Conservation (phyloP, 2,888 invertebrate genomes). For the Therioaphis trifolii region DNA sequence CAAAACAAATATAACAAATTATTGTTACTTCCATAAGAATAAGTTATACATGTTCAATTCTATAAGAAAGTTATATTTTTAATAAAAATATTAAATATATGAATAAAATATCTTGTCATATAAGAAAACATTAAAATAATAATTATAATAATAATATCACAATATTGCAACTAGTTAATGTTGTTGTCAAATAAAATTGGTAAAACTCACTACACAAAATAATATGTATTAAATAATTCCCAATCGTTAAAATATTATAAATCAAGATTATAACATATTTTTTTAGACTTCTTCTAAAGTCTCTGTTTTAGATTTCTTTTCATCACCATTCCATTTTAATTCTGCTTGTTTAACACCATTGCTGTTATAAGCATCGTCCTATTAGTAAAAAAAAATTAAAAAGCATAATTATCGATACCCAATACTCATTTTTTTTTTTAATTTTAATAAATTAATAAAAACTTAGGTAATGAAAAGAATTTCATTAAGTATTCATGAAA, state of each 20-base stretch:
- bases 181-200: slow-evolving; percentile 44
- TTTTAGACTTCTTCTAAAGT: slow-evolving; percentile 48
- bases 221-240: slow-evolving; percentile 23
- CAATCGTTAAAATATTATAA: slow-evolving; percentile 12
- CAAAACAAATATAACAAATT: slow-evolving; percentile 55
- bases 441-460: too few species aligned
- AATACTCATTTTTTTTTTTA: background rate
- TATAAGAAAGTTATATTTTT: background rate
- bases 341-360: slow-evolving; percentile 65
- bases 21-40: slow-evolving; percentile 48
- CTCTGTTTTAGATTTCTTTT: slow-evolving; percentile 41
- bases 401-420: too few species aligned
- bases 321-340: slow-evolving; percentile 66
- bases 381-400: slow-evolving; percentile 58
- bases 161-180: slow-evolving; percentile 47
- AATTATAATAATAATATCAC: slow-evolving; percentile 56
- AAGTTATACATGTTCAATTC: slow-evolving; percentile 2
- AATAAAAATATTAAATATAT: slow-evolving; percentile 36
- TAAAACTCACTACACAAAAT: slow-evolving; percentile 45
- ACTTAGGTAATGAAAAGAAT: too few species aligned
- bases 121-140: slow-evolving; percentile 36
- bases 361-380: slow-evolving; percentile 65
- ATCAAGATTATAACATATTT: background rate
- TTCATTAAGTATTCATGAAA: too few species aligned
- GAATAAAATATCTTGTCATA: slow-evolving; percentile 7